A percentile compares a stretch with the other conserved stretches of the same genome.
These are phyloP conservation scores for Pocillopora damicornis DNA, from an alignment of 64 coral and sea anemone species.

Conservation along the genomic window DNA sequence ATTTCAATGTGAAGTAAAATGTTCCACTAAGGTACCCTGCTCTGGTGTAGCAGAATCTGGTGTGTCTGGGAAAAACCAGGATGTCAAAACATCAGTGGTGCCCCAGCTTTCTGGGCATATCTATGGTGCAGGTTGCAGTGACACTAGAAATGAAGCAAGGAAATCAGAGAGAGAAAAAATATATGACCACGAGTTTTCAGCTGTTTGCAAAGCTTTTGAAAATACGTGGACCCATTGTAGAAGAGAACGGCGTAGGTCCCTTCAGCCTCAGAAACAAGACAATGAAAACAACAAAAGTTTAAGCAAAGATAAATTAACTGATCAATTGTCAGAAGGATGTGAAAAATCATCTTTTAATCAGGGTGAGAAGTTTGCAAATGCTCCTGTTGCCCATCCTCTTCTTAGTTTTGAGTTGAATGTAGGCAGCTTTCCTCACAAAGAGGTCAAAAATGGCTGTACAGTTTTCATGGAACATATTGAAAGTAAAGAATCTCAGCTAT, in stretches of 20 bases:
- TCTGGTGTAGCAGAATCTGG: not conserved
- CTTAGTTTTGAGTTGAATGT: conserved; percentile 23
- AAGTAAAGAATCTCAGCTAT: conserved; percentile 31
- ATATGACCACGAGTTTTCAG: not conserved
- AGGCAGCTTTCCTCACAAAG: not conserved
- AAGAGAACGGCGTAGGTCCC: conserved; percentile 37
- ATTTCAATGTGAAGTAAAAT: conserved; percentile 9
- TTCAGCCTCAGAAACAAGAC: not conserved
- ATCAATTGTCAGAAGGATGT: not conserved
- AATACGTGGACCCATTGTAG: conserved; percentile 68
- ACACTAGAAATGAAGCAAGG: not conserved
- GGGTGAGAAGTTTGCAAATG: not conserved
- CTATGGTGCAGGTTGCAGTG: not conserved
- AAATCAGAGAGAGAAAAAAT: not conserved
- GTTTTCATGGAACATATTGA: conserved; percentile 34
- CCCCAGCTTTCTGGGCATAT: not conserved
- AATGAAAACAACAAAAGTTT: not conserved
- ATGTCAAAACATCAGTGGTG: not conserved
- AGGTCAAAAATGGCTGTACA: not conserved
- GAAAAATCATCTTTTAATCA: not conserved
- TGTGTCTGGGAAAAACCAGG: not conserved
- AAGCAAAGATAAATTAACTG: not conserved
- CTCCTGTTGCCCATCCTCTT: not conserved
- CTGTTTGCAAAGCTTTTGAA: conserved; percentile 32
- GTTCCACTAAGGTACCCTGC: not conserved